Conservation (phyloP, 2,797 vertebrate genomes). For the Intellagama lesueurii region DNA sequence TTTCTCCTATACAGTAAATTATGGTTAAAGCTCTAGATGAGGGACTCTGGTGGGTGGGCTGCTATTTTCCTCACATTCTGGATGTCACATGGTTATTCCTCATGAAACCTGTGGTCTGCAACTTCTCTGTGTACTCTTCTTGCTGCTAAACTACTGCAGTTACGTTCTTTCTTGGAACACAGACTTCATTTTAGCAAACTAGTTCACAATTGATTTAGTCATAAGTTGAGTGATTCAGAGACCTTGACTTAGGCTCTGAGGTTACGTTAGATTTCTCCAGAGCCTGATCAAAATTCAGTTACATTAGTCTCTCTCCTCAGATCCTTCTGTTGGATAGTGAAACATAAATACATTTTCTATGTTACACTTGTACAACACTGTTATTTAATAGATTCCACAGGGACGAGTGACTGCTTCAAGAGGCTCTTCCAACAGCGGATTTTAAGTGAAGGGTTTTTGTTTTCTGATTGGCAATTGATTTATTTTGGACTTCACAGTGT, state of each 20-base stretch:
- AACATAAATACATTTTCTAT: conserved; percentile 22
- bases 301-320: not conserved
- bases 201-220: not conserved
- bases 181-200: not conserved
- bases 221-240: not conserved
- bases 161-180: not conserved
- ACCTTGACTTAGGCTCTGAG: not conserved
- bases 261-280: not conserved
- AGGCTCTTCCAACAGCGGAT: not conserved
- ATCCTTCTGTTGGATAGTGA: not conserved
- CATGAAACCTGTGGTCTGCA: not conserved
- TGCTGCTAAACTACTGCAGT: not conserved
- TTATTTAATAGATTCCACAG: not conserved
- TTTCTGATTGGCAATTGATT: conserved; percentile 10
- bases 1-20: not conserved
- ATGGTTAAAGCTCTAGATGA: too few relatives aligned
- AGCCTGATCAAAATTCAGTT: conserved; percentile 1
- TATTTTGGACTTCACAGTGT: not conserved
- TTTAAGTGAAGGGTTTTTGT: conserved; percentile 5
- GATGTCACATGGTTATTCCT: not conserved
- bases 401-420: not conserved
- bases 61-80: not conserved
- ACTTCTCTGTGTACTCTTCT: too few relatives aligned
- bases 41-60: too few relatives aligned
- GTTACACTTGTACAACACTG: not conserved